A percentile compares a stretch with the other conserved stretches of the same genome.
Evolutionary conservation across 2,888 invertebrate species (phyloP).

Genomic region (Hirtodrosophila histrioides): DNA sequence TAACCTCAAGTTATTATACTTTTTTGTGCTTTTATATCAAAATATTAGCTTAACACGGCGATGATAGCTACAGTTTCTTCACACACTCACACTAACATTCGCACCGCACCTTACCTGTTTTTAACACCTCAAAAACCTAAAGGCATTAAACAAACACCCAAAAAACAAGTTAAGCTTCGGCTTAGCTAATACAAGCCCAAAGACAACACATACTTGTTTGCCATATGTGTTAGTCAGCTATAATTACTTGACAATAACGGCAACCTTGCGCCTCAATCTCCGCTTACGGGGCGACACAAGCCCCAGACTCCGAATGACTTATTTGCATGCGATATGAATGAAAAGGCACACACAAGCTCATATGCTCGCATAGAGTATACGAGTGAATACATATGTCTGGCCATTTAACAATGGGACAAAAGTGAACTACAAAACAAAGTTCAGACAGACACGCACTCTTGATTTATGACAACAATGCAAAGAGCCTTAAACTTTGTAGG

Average conservation of each 20-base stretch:
- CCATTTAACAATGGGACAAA: constrained; percentile 54
- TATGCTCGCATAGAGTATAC: background rate
- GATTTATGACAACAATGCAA: constrained; percentile 60
- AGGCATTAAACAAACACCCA: constrained; percentile 11
- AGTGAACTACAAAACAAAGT: constrained; percentile 50
- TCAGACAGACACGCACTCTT: constrained; percentile 61
- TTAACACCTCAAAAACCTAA: constrained; percentile 10
- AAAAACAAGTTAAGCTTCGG: constrained; percentile 22
- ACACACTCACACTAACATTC: background rate
- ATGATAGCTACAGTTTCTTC: background rate
- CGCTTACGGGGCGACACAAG: constrained; percentile 51
- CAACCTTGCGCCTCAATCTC: constrained; percentile 75
- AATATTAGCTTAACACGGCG: too few species aligned
- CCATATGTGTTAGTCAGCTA: constrained; percentile 50
- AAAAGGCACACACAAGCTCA: constrained; percentile 46
- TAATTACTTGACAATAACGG: constrained; percentile 73
- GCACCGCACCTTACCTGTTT: background rate
- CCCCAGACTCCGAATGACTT: constrained; percentile 49
- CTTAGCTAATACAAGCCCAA: constrained; percentile 13
- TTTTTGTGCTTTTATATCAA: too few species aligned
- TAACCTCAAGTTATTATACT: too few species aligned
- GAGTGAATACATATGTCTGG: constrained; percentile 19
- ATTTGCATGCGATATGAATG: constrained; percentile 63
- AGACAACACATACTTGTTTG: constrained; percentile 31
- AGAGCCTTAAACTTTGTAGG: constrained; percentile 69